Conservation (phyloP, 2,888 invertebrate species). For the Meta bourneti region DNA sequence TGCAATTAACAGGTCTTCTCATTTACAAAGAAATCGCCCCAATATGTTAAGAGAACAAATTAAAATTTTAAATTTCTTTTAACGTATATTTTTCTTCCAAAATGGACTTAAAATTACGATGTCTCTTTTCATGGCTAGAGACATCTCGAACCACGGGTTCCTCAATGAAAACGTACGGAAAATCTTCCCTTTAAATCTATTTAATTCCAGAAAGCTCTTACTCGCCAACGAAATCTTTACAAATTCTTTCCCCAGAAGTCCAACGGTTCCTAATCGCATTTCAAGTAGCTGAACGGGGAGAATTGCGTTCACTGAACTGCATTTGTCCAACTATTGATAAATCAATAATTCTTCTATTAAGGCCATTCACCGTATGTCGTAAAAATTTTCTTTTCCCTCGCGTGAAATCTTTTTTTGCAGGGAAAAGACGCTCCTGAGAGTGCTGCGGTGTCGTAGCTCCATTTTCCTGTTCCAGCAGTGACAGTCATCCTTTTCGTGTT, state of each 20-base stretch:
- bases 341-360: conserved; percentile 32
- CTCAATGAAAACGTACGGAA: too few species aligned
- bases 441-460: conserved; percentile 7
- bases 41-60: too few species aligned
- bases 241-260: neutral
- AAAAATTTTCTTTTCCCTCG: neutral
- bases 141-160: too few species aligned
- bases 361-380: conserved; percentile 35
- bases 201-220: too few species aligned
- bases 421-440: neutral
- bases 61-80: too few species aligned
- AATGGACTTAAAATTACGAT: too few species aligned
- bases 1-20: too few species aligned
- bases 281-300: too few species aligned
- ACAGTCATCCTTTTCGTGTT: conserved; percentile 16
- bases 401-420: neutral
- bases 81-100: too few species aligned
- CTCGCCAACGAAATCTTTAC: neutral
- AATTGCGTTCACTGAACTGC: neutral
- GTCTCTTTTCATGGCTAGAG: too few species aligned
- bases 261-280: conserved; percentile 10
- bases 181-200: too few species aligned
- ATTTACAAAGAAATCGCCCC: too few species aligned
- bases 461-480: conserved; percentile 13
- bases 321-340: conserved; percentile 30